phyloP scores from a whole-genome alignment of 2,888 invertebrate species.

The Cantharis nigra region DNA sequence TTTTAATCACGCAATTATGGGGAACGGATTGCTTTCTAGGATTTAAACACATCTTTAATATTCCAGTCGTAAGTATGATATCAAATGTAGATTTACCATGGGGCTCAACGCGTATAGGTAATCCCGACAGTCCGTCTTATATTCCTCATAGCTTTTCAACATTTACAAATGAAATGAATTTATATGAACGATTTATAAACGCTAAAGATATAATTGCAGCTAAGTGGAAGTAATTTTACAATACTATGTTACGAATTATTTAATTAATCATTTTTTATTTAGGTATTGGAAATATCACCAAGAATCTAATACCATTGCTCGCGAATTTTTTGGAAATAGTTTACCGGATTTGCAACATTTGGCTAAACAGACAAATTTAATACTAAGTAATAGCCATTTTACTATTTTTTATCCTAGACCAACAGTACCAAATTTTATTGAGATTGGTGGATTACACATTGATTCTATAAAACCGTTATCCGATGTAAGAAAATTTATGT shows the following conservation, averaged over 20 bases:
- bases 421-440: conserved; percentile 59
- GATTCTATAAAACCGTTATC: conserved; percentile 55
- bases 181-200: background rate
- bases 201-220: background rate
- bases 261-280: background rate
- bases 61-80: background rate
- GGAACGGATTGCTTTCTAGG: conserved; percentile 65
- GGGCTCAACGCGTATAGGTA: background rate
- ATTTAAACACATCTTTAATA: conserved; percentile 39
- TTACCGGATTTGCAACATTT: conserved; percentile 56
- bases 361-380: conserved; percentile 59
- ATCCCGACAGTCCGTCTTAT: background rate
- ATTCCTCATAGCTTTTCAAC: conserved; percentile 9
- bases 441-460: conserved; percentile 63
- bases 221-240: background rate
- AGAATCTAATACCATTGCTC: conserved; percentile 43
- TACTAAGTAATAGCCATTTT: conserved; percentile 62
- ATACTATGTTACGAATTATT: background rate
- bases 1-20: conserved; percentile 63
- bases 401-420: conserved; percentile 62
- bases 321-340: conserved; percentile 58
- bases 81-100: background rate
- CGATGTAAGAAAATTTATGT: conserved; percentile 47
- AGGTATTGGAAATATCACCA: background rate
- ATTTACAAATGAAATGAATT: conserved; percentile 37